phyloP scores from a whole-genome alignment of 2,888 invertebrate species.

The Temnothorax rugatulus region DNA sequence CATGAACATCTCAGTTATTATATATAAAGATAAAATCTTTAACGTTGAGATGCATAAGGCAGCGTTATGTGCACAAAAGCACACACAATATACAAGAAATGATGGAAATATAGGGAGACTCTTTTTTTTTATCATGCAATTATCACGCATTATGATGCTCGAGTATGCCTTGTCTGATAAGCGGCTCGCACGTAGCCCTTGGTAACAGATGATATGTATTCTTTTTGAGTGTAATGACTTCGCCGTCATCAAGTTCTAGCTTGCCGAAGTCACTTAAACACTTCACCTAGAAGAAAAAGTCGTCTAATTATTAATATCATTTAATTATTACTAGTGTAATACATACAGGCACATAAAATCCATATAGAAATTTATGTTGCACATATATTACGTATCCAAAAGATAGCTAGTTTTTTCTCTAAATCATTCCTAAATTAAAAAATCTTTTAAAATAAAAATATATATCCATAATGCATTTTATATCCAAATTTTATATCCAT shows the following conservation, averaged over 20 bases:
- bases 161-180: conserved; percentile 95
- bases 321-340: neutral
- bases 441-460: neutral
- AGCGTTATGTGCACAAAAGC: neutral
- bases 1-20: no score
- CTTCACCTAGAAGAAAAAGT: conserved; percentile 87
- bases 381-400: neutral
- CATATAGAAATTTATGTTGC: neutral
- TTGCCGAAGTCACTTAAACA: conserved; percentile 97
- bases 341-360: neutral
- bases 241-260: conserved; percentile 97
- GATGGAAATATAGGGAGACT: neutral
- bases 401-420: neutral
- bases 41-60: neutral
- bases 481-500: neutral
- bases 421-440: neutral
- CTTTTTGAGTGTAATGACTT: conserved; percentile 94
- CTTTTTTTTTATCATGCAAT: neutral
- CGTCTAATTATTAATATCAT: neutral
- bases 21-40: conserved; percentile 7
- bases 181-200: conserved; percentile 94
- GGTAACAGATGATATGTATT: conserved; percentile 97
- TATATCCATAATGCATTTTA: neutral
- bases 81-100: conserved; percentile 4
- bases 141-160: conserved; percentile 89